Evolutionary conservation across 2,888 invertebrate species (phyloP), one percentile per base, ranked within the genome.

Genomic region (Gryllus longicercus): DNA sequence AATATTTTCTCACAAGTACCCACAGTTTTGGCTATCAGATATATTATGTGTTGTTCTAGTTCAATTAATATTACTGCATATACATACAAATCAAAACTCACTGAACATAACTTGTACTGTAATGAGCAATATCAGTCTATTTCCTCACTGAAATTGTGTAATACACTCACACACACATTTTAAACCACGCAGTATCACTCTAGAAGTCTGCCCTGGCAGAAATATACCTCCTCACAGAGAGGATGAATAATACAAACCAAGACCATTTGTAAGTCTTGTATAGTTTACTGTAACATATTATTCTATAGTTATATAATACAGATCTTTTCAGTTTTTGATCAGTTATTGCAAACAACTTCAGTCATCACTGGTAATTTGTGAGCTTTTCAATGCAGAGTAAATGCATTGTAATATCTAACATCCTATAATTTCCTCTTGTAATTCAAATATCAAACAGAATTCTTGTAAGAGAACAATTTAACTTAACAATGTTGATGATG

Each of bases 1-100:
- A 63, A 63, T 63, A 63, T 63, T 63, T 63, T 63, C 63, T 63
- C 63, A 63, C 63, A 63, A 63, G n/a, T 63, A 63, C 63, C 63
- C 63, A 63, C 63, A 63, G 63, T 63, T 63, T 18, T 63, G 63
- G 63, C 63, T 63, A 63, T 63, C 14, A 63, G 63, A 63, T 18
- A 63, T n/a, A n/a, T 63, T 18, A 18, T n/a, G 8, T 18, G 14
- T n/a, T 18, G 63, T n/a, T 63, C 38, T 38, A 38, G 38, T 63
- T 63, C 63, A 18, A 14, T 63, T 18, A 14, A 63, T n/a, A 63
- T 63, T 63, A 18, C 63, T 63, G 63, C 63, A 63, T 63, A 14
- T 63, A 18, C 14, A 63, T 18, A 63, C 16, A 18, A 14, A 63
- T 63, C n/a, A 18, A 63, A 14, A 63, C n/a, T 63, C 63, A 63